phyloP scores from a whole-genome alignment of 2,888 invertebrate species.

The Reticulitermes lucifugus region DNA sequence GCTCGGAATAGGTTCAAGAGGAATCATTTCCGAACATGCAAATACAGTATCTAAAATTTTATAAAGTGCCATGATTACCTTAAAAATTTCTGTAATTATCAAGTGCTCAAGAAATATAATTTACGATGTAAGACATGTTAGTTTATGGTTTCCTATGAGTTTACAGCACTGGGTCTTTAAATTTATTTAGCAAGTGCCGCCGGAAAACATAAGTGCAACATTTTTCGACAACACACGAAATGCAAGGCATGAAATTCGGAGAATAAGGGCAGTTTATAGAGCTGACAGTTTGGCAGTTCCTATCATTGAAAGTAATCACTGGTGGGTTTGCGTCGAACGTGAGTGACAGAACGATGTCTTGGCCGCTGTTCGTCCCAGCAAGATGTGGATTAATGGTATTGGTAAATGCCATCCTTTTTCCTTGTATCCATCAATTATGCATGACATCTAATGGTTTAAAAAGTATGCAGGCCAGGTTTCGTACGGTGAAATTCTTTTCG shows the following conservation, averaged over 20 bases:
- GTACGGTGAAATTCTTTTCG: too few relatives aligned
- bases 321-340: background rate
- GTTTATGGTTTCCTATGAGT: too few relatives aligned
- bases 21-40: too few relatives aligned
- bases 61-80: too few relatives aligned
- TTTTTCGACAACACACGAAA: background rate
- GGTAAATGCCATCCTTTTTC: background rate
- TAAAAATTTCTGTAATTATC: too few relatives aligned
- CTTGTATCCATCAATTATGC: background rate
- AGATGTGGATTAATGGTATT: conserved; percentile 1
- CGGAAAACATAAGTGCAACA: background rate
- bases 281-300: background rate
- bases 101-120: too few relatives aligned
- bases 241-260: background rate
- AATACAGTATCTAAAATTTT: too few relatives aligned
- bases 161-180: too few relatives aligned
- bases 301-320: background rate
- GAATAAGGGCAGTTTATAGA: background rate
- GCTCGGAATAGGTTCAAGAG: too few relatives aligned
- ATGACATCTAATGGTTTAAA: background rate
- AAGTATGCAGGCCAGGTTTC: background rate
- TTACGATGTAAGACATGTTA: too few relatives aligned
- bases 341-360: background rate
- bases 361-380: background rate
- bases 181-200: background rate